Evolutionary conservation across 1,140 invertebrate species (phyloP).

Genomic region (Drosophila cardini): DNA sequence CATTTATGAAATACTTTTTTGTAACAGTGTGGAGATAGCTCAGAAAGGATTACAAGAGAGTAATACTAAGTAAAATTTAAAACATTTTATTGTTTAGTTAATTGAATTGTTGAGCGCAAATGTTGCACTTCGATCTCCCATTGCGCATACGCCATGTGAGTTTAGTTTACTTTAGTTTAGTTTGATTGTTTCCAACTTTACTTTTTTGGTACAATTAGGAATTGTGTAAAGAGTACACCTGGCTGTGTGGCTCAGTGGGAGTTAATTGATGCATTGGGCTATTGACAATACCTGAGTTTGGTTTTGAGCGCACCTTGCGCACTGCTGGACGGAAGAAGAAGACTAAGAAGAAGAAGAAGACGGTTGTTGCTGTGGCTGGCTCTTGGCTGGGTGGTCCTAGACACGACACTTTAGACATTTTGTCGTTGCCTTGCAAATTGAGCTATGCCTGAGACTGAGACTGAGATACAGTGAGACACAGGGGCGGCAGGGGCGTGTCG

Average conservation of each 20-base stretch:
- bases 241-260: slow-evolving; percentile 58
- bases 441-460: slow-evolving; percentile 6
- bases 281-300: slow-evolving; percentile 14
- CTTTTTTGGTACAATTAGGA: slow-evolving; percentile 29
- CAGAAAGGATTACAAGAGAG: no score
- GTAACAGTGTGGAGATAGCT: no score
- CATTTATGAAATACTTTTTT: no score
- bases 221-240: slow-evolving; percentile 29
- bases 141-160: slow-evolving; percentile 65
- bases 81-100: neutral
- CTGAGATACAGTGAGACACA: slow-evolving; percentile 34
- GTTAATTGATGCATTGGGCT: slow-evolving; percentile 66
- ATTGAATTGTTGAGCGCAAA: neutral
- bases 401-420: slow-evolving; percentile 67
- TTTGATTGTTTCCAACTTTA: no score
- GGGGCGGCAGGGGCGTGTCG: slow-evolving; percentile 70
- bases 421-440: slow-evolving; percentile 74
- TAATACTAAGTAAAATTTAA: no score
- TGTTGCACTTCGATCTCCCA: slow-evolving; percentile 15
- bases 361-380: slow-evolving; percentile 1
- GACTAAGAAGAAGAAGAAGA: neutral
- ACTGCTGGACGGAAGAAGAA: neutral
- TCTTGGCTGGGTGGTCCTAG: slow-evolving; percentile 71
- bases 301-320: slow-evolving; percentile 18
- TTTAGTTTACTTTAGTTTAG: slow-evolving; percentile 40